These are phyloP conservation scores for Hirundichthys speculiger DNA, from an alignment of 2,113 vertebrate genomes.

Conservation along the genomic window DNA sequence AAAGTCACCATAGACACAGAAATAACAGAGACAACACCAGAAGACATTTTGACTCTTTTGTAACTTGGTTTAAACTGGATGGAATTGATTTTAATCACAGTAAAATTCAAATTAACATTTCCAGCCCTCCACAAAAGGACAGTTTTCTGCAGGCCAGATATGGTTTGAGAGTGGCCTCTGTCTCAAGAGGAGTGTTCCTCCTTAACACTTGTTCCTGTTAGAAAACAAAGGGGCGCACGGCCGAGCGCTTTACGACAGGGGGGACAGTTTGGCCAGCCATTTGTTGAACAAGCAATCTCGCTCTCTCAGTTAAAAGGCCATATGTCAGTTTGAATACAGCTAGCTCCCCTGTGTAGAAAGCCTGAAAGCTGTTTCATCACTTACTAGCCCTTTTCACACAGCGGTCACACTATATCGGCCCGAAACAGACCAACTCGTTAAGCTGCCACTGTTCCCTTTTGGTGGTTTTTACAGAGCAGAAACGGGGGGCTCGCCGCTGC, in stretches of 20 bases:
- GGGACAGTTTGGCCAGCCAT: slow-evolving; percentile 67
- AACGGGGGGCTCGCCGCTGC: neutral
- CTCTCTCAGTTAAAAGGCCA: slow-evolving; percentile 67
- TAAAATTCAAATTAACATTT: neutral
- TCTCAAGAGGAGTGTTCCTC: slow-evolving; percentile 66
- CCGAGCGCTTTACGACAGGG: slow-evolving; percentile 58
- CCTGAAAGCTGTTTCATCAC: slow-evolving; percentile 41
- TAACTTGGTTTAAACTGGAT: slow-evolving; percentile 7
- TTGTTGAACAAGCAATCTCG: slow-evolving; percentile 74
- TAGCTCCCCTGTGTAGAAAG: slow-evolving; percentile 23
- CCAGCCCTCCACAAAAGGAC: slow-evolving; percentile 32
- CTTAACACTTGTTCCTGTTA: slow-evolving; percentile 70
- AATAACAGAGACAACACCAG: too few species aligned
- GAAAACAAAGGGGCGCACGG: slow-evolving; percentile 64
- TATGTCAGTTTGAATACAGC: slow-evolving; percentile 59
- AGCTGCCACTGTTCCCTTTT: neutral
- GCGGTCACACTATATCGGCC: neutral
- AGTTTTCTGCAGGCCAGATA: slow-evolving; percentile 65
- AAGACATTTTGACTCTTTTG: neutral
- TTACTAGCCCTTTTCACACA: slow-evolving; percentile 9
- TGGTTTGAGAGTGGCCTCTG: slow-evolving; percentile 70
- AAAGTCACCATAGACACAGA: neutral
- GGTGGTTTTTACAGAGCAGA: neutral
- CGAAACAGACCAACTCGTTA: neutral
- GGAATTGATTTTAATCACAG: too few species aligned